Conservation (phyloP, 2,113 vertebrate species). For the Regulus satrapa region DNA sequence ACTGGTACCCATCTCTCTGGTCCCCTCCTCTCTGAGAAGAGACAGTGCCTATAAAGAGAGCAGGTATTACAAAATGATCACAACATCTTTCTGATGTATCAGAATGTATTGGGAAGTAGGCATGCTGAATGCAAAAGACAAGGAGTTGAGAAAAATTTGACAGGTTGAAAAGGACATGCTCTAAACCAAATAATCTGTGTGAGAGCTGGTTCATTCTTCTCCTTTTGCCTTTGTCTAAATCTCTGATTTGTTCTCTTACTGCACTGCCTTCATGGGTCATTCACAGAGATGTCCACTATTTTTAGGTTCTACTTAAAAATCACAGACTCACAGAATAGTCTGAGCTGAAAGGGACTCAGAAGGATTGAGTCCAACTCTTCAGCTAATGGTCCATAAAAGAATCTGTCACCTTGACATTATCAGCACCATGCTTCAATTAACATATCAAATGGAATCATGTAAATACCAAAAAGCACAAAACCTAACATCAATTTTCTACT, state of each 20-base stretch:
- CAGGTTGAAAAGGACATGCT: not conserved
- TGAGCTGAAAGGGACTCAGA: not conserved
- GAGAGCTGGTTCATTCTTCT: not conserved
- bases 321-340: not conserved
- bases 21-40: not conserved
- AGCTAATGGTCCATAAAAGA: too few species aligned
- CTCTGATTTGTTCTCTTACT: not conserved
- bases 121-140: not conserved
- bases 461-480: not conserved
- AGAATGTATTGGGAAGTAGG: not conserved
- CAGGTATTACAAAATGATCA: not conserved
- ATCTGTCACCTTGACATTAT: not conserved
- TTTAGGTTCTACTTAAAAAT: not conserved
- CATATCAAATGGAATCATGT: not conserved
- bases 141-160: not conserved
- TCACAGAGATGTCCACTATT: not conserved
- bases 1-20: not conserved
- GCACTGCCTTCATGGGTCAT: rapidly evolving
- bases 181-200: not conserved
- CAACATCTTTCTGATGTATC: not conserved
- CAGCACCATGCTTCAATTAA: not conserved
- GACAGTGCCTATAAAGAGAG: not conserved
- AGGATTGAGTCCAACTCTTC: too few species aligned
- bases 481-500: not conserved
- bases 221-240: not conserved